Conservation (phyloP, 2,113 vertebrate genomes). For the Nannobrachium achirus region DNA sequence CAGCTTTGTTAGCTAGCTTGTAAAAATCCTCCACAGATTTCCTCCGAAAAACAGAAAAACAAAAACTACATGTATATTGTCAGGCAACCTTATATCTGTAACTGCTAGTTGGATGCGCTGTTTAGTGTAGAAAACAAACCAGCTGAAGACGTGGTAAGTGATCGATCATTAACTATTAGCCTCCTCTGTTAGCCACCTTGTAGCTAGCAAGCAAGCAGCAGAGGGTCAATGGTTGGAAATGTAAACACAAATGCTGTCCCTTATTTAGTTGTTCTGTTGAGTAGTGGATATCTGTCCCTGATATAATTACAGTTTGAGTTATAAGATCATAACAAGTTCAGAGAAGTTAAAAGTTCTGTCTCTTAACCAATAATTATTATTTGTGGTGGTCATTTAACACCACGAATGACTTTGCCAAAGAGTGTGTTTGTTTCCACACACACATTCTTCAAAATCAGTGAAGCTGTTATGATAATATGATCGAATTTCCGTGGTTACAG, state of each 20-base stretch:
- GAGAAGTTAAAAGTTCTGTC: too few relatives aligned
- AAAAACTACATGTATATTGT: neutral
- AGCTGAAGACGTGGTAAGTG: conserved; percentile 20
- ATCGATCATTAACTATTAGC: conserved; percentile 46
- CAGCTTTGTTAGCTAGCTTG: conserved; percentile 53
- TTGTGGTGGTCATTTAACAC: too few relatives aligned
- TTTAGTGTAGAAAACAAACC: fast-evolving
- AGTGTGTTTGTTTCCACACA: too few relatives aligned
- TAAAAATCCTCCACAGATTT: neutral
- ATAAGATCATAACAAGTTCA: too few relatives aligned
- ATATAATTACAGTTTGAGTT: too few relatives aligned
- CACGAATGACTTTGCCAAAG: too few relatives aligned
- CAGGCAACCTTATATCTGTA: neutral
- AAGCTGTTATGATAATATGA: too few relatives aligned
- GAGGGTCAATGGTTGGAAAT: conserved; percentile 27
- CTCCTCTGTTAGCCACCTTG: conserved; percentile 35
- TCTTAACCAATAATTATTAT: too few relatives aligned
- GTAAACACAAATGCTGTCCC: neutral
- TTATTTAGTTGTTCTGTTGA: neutral
- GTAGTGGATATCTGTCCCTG: too few relatives aligned
- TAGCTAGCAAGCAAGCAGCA: conserved; percentile 38
- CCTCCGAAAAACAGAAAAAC: neutral
- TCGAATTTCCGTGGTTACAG: too few relatives aligned
- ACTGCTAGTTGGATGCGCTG: neutral
- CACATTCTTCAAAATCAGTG: too few relatives aligned